These are phyloP conservation scores for Paragorgia papillata DNA, from an alignment of 92 coral and sea anemone genomes.

Conservation along the genomic window DNA sequence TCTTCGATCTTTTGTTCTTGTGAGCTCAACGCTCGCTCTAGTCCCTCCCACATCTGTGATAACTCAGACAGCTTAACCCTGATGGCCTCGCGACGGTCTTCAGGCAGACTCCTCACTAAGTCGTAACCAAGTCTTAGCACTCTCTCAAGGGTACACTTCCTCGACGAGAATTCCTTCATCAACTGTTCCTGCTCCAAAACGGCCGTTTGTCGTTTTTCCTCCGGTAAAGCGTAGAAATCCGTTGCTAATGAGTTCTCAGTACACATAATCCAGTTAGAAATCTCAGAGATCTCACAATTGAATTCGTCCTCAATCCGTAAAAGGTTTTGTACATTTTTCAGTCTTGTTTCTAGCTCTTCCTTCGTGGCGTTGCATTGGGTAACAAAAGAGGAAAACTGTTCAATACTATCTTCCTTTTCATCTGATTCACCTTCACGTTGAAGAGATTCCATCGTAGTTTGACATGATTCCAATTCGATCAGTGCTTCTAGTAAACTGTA, in stretches of 20 bases:
- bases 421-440: background rate
- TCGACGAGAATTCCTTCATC: slow-evolving; percentile 51
- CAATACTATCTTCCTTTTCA: background rate
- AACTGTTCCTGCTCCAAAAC: slow-evolving; percentile 79
- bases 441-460: background rate
- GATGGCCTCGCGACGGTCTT: slow-evolving; percentile 54
- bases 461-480: slow-evolving; percentile 14
- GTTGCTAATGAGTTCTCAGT: slow-evolving; percentile 70
- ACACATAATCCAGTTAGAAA: slow-evolving; percentile 73
- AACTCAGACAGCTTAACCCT: slow-evolving; percentile 57
- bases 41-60: slow-evolving; percentile 71
- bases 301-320: slow-evolving; percentile 54
- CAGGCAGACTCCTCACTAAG: slow-evolving; percentile 50
- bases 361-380: slow-evolving; percentile 67
- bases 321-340: slow-evolving; percentile 61
- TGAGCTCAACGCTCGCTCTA: slow-evolving; percentile 67
- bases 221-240: slow-evolving; percentile 89
- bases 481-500: background rate
- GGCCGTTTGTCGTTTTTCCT: slow-evolving; percentile 81
- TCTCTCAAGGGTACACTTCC: slow-evolving; percentile 6
- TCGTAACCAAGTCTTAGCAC: slow-evolving; percentile 3
- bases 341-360: slow-evolving; percentile 59
- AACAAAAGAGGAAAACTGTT: slow-evolving; percentile 6
- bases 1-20: slow-evolving; percentile 78
- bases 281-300: slow-evolving; percentile 51